phyloP scores from a whole-genome alignment of 2,888 invertebrate genomes.

The Tiphia femorata region DNA sequence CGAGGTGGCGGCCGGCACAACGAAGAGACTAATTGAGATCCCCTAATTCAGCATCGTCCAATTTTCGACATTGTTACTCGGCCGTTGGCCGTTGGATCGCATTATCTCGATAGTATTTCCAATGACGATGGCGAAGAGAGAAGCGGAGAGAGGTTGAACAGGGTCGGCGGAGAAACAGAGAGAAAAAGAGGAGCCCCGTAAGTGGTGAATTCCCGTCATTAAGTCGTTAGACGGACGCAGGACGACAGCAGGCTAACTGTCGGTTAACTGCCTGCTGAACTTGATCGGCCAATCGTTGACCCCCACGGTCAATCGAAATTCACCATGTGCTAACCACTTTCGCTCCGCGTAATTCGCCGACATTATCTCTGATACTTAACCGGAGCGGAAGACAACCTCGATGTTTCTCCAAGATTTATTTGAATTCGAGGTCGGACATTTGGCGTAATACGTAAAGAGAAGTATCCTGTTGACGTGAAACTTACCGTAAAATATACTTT shows the following conservation, averaged over 20 bases:
- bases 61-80: slow-evolving; percentile 45
- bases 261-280: slow-evolving; percentile 62
- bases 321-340: slow-evolving; percentile 29
- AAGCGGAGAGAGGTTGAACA: slow-evolving; percentile 3
- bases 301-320: slow-evolving; percentile 43
- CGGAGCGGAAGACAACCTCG: no score
- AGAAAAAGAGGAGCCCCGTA: slow-evolving; percentile 46
- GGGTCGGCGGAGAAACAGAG: slow-evolving; percentile 23
- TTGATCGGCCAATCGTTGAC: slow-evolving; percentile 59
- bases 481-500: no score
- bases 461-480: no score
- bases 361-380: slow-evolving; percentile 18
- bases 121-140: slow-evolving; percentile 19
- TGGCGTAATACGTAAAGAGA: no score
- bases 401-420: no score
- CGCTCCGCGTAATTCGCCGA: slow-evolving; percentile 13
- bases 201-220: slow-evolving; percentile 66
- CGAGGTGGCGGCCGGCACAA: slow-evolving; percentile 19
- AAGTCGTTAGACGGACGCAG: slow-evolving; percentile 60
- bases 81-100: slow-evolving; percentile 26
- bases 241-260: slow-evolving; percentile 54
- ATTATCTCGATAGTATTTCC: slow-evolving; percentile 28
- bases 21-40: slow-evolving; percentile 35
- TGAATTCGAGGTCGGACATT: no score
- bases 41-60: slow-evolving; percentile 28